Evolutionary conservation across 2,888 invertebrate species (phyloP).

Genomic region (Eristalinus sepulchralis): DNA sequence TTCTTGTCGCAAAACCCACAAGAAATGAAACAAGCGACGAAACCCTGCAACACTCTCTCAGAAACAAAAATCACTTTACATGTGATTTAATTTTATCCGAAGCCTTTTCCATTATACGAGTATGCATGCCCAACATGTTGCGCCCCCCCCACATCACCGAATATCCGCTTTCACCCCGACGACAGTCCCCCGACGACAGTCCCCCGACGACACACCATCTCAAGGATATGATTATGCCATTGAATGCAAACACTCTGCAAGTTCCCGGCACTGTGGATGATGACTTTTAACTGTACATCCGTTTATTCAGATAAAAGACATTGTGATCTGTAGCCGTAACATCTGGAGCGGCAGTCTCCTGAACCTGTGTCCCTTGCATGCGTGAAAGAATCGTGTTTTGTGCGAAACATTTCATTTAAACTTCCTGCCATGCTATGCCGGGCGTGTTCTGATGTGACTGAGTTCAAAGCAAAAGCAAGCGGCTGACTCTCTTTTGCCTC

Average conservation of each 20-base stretch:
- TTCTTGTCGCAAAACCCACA: no score
- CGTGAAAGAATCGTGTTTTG: conserved; percentile 51
- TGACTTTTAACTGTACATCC: conserved; percentile 41
- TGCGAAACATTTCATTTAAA: conserved; percentile 60
- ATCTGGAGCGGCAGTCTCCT: conserved; percentile 33
- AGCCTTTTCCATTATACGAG: neutral
- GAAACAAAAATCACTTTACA: neutral
- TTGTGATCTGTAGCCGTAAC: conserved; percentile 49
- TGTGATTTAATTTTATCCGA: neutral
- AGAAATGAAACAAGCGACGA: no score
- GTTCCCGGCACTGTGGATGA: conserved; percentile 37
- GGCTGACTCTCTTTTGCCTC: conserved; percentile 8
- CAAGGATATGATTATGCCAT: conserved; percentile 52
- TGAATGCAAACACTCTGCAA: conserved; percentile 50
- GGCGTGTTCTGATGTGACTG: neutral
- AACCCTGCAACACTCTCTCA: neutral
- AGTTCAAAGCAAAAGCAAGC: neutral
- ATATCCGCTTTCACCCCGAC: neutral
- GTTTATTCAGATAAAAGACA: conserved; percentile 46
- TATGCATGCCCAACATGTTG: conserved; percentile 12
- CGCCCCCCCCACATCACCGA: neutral
- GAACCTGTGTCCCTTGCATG: conserved; percentile 38
- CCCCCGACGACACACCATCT: neutral
- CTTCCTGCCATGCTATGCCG: conserved; percentile 39
- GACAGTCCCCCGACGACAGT: neutral